Evolutionary conservation across 2,888 invertebrate genomes (phyloP).

Genomic region (Micropterix aruncella): DNA sequence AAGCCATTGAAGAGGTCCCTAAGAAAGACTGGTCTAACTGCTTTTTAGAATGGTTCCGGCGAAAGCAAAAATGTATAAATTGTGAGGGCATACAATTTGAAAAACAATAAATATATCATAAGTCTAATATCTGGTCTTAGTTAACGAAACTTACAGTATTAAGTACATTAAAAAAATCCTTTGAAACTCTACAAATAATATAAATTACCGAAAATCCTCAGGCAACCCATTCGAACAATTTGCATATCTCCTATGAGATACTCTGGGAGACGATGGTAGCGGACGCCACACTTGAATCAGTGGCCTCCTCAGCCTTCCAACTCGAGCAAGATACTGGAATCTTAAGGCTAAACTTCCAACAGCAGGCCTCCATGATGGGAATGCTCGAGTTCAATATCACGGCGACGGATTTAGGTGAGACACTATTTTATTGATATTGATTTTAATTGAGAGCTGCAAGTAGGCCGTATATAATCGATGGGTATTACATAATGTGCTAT

Average conservation of each 20-base stretch:
- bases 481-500: no score
- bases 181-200: background rate
- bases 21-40: no score
- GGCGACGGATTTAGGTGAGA: slow-evolving; percentile 37
- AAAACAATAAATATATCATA: no score
- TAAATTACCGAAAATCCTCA: slow-evolving; percentile 14
- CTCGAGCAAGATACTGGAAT: slow-evolving; percentile 28
- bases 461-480: no score
- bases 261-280: slow-evolving; percentile 22
- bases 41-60: no score
- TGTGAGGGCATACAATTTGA: no score
- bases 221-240: slow-evolving; percentile 43
- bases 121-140: no score
- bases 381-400: slow-evolving; percentile 41
- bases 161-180: background rate
- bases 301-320: slow-evolving; percentile 25
- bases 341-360: slow-evolving; percentile 34
- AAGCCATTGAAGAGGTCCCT: no score
- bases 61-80: no score
- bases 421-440: no score
- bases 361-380: slow-evolving; percentile 40
- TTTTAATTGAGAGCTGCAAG: no score
- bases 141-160: no score
- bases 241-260: slow-evolving; percentile 26
- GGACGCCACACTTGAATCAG: slow-evolving; percentile 26